A percentile compares a stretch with the other conserved stretches of the same genome.
phyloP scores from a whole-genome alignment of 1,140 invertebrate species.

The Parapsyche elsis region DNA sequence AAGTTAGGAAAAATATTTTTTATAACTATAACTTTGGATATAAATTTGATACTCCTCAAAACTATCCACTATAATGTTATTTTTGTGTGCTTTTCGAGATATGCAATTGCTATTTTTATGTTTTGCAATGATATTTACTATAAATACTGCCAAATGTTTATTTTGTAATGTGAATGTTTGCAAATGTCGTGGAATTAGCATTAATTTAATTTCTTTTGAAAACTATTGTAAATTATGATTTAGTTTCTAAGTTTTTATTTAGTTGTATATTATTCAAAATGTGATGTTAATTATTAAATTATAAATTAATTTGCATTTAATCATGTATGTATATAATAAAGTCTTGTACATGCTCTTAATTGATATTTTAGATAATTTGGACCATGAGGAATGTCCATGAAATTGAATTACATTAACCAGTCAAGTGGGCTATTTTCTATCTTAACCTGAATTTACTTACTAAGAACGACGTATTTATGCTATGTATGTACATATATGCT shows the following conservation, averaged over 20 bases:
- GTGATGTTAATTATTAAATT: slow-evolving; percentile 36
- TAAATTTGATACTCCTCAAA: not conserved
- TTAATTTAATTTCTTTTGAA: not conserved
- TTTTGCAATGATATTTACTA: not conserved
- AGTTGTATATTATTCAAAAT: slow-evolving; percentile 38
- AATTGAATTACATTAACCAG: not conserved
- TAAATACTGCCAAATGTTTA: not conserved
- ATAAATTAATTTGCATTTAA: slow-evolving; percentile 23
- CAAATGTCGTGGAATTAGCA: not conserved
- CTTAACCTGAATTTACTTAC: no score
- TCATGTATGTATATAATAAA: slow-evolving; percentile 7
- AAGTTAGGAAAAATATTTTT: not conserved
- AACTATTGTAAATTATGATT: slow-evolving; percentile 24
- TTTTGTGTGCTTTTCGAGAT: not conserved
- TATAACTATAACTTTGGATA: not conserved
- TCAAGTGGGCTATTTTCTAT: no score
- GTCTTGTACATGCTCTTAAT: slow-evolving; percentile 9
- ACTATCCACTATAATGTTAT: not conserved
- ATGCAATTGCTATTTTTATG: not conserved
- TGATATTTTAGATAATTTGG: slow-evolving; percentile 7
- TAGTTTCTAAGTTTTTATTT: slow-evolving; percentile 25
- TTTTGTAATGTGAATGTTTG: slow-evolving; percentile 16
- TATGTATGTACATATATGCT: no score
- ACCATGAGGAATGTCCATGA: not conserved
- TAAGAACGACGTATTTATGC: no score